A percentile compares a stretch with the other conserved stretches of the same genome.
Evolutionary conservation across 2,888 invertebrate genomes (phyloP).

Genomic region (Hirudinaria manillensis): DNA sequence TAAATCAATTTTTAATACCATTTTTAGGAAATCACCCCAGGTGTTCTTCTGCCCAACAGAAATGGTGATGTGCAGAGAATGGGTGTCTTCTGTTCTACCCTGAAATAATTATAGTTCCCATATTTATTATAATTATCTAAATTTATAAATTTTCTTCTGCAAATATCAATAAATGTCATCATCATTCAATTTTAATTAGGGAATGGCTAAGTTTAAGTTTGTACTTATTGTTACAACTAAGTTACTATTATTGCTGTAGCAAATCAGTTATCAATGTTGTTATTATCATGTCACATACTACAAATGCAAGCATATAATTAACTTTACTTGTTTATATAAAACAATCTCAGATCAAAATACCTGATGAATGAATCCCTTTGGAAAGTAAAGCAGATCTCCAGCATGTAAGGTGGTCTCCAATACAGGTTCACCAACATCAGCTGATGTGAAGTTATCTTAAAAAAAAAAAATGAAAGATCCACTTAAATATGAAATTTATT

Average conservation of each 20-base stretch:
- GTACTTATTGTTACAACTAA: too few species aligned
- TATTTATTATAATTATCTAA: background rate
- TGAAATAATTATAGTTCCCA: slow-evolving; percentile 58
- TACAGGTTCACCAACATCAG: slow-evolving; percentile 70
- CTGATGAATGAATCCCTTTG: slow-evolving; percentile 62
- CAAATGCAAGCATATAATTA: background rate
- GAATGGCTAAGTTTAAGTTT: too few species aligned
- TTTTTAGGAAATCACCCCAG: slow-evolving; percentile 81
- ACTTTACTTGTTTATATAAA: background rate
- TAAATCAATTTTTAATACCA: slow-evolving; percentile 47
- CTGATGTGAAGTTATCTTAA: slow-evolving; percentile 55
- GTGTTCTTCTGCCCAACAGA: slow-evolving; percentile 85
- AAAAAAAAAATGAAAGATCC: slow-evolving; percentile 29
- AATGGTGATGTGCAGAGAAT: slow-evolving; percentile 88
- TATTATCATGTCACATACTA: background rate
- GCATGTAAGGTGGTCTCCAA: slow-evolving; percentile 72
- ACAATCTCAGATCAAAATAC: slow-evolving; percentile 41
- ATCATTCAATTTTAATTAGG: too few species aligned
- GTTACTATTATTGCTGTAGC: too few species aligned
- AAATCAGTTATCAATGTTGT: too few species aligned
- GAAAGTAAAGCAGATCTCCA: slow-evolving; percentile 89
- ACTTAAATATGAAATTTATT: background rate
- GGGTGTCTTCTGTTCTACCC: slow-evolving; percentile 70
- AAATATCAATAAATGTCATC: background rate
- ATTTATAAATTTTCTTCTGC: background rate